phyloP scores from a whole-genome alignment of 2,797 vertebrate genomes.

The Miichthys miiuy region DNA sequence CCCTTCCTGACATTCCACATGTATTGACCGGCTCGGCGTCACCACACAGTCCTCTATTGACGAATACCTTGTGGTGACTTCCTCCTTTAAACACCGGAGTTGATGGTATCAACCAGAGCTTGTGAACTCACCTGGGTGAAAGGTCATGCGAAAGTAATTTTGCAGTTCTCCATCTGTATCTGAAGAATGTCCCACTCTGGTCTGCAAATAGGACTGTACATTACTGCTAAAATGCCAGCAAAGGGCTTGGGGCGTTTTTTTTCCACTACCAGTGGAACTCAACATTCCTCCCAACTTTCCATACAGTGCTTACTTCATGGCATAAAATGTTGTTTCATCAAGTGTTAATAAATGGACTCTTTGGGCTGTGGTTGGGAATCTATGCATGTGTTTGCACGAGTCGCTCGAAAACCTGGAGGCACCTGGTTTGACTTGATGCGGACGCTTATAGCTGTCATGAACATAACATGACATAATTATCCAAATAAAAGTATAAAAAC shows the following conservation, averaged over 20 bases:
- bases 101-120: not conserved
- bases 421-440: constrained; percentile 40
- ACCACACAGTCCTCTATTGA: constrained; percentile 16
- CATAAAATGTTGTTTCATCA: constrained; percentile 46
- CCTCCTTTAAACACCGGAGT: not conserved
- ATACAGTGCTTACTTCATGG: constrained; percentile 26
- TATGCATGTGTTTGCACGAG: not conserved
- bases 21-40: constrained; percentile 31
- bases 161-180: constrained; percentile 13
- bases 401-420: constrained; percentile 11
- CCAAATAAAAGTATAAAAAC: constrained; percentile 51
- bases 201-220: constrained; percentile 53
- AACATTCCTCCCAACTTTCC: constrained; percentile 65
- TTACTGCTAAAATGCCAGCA: constrained; percentile 37
- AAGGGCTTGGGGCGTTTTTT: constrained; percentile 50
- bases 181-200: constrained; percentile 58
- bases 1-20: constrained; percentile 47
- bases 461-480: constrained; percentile 46
- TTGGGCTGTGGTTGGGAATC: constrained; percentile 20
- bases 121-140: constrained; percentile 24
- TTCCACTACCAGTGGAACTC: constrained; percentile 47
- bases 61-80: constrained; percentile 13
- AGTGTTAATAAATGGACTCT: constrained; percentile 37
- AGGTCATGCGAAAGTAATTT: constrained; percentile 30
- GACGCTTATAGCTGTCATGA: not conserved